Percentiles rank a stretch among this genome's conserved stretches.
Conservation (phyloP, 2,797 vertebrate genomes). For the Sparidentex hasta region DNA sequence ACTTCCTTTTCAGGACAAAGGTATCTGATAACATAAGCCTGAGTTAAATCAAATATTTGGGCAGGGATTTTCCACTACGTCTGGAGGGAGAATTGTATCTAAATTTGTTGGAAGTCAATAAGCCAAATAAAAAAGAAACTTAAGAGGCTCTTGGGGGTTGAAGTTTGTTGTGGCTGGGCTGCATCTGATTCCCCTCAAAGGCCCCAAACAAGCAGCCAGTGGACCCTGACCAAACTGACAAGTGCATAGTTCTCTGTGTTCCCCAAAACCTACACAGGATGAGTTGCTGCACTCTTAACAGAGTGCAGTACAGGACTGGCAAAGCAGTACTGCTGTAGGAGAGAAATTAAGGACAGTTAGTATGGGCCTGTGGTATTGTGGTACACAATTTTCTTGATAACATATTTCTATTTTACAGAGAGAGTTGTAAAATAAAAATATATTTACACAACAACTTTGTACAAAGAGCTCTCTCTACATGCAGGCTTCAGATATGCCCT, state of each 20-base stretch:
- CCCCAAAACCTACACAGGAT: constrained; percentile 99
- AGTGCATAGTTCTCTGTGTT: constrained; percentile 91
- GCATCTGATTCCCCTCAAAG: constrained; percentile 75
- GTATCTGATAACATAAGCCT: constrained; percentile 21
- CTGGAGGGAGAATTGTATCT: constrained; percentile 1
- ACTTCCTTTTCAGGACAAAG: constrained; percentile 52
- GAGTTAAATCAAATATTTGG: constrained; percentile 37
- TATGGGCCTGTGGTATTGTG: constrained; percentile 99
- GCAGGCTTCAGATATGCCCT: constrained; percentile 78
- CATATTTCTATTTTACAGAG: constrained; percentile 89
- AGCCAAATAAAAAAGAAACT: constrained; percentile 47
- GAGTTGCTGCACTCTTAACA: constrained; percentile 99
- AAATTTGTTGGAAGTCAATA: constrained; percentile 16
- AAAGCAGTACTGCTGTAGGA: constrained; percentile 99
- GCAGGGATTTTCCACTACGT: constrained; percentile 10
- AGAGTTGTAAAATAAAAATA: constrained; percentile 88
- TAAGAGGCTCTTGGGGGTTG: constrained; percentile 30
- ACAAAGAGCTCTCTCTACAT: constrained; percentile 90
- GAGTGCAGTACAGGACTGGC: constrained; percentile 99
- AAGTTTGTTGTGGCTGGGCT: constrained; percentile 70
- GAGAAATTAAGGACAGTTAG: constrained; percentile 99
- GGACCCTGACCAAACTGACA: constrained; percentile 87
- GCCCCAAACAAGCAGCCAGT: constrained; percentile 74
- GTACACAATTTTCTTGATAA: constrained; percentile 91
- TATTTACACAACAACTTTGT: constrained; percentile 91